Evolutionary conservation across 2,888 invertebrate species (phyloP).

Genomic region (Galerucella calmariensis): DNA sequence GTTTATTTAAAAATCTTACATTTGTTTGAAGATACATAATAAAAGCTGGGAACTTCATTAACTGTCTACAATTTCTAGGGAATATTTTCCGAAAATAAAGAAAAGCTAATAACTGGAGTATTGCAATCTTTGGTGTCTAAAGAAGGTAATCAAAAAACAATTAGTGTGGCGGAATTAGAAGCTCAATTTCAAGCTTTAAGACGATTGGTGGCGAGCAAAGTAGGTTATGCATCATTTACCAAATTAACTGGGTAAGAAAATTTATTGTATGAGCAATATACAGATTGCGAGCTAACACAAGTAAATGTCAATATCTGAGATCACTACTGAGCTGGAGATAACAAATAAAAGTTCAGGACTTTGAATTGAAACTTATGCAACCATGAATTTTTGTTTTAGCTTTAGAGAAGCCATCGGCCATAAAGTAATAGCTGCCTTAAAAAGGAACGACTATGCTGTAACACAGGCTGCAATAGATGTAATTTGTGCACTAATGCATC

Average conservation of each 20-base stretch:
- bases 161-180: slow-evolving; percentile 82
- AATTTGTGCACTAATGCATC: slow-evolving; percentile 97
- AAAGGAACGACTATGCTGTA: slow-evolving; percentile 87
- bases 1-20: no score
- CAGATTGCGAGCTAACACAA: no score
- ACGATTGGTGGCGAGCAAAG: slow-evolving; percentile 95
- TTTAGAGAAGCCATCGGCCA: slow-evolving; percentile 95
- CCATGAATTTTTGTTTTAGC: slow-evolving; percentile 63
- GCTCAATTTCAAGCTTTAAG: slow-evolving; percentile 95
- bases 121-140: slow-evolving; percentile 84
- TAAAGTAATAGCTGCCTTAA: slow-evolving; percentile 90
- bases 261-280: not conserved
- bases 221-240: slow-evolving; percentile 96
- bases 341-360: not conserved
- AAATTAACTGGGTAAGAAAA: slow-evolving; percentile 79
- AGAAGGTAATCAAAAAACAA: slow-evolving; percentile 72
- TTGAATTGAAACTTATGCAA: not conserved
- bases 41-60: not conserved
- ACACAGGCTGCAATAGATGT: slow-evolving; percentile 98
- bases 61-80: slow-evolving; percentile 72
- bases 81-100: slow-evolving; percentile 97
- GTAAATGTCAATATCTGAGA: no score
- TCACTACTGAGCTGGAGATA: no score
- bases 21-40: no score
- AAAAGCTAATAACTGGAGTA: slow-evolving; percentile 94